phyloP scores from a whole-genome alignment of 2,888 invertebrate genomes.

The Trachelus iudaicus region DNA sequence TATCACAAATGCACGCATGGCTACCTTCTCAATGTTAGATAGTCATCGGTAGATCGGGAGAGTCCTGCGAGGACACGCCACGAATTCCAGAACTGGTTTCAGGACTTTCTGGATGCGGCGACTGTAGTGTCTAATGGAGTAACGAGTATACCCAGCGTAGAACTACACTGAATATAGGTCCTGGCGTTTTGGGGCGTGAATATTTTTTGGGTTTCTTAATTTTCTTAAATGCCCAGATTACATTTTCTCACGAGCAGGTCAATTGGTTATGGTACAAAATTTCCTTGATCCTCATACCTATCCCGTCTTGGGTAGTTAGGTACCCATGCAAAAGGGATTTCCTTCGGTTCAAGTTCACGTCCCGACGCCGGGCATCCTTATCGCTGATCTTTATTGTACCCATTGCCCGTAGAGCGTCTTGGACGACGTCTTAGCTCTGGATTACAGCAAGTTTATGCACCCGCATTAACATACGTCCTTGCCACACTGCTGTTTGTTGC shows the following conservation, averaged over 20 bases:
- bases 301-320: not conserved
- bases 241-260: not conserved
- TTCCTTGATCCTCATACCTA: not conserved
- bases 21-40: slow-evolving; percentile 16
- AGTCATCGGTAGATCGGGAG: slow-evolving; percentile 13
- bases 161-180: not conserved
- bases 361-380: not conserved
- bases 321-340: not conserved
- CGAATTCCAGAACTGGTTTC: slow-evolving; percentile 3
- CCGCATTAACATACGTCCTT: slow-evolving; percentile 40
- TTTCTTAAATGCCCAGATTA: not conserved
- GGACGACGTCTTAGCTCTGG: not conserved
- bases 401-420: not conserved
- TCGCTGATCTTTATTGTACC: not conserved
- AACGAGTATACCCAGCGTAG: not conserved
- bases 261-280: not conserved
- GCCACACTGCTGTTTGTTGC: slow-evolving; percentile 26
- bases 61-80: not conserved
- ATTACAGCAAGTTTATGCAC: slow-evolving; percentile 35
- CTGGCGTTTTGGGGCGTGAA: not conserved
- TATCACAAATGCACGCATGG: slow-evolving; percentile 17
- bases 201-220: not conserved
- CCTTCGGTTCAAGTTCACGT: not conserved
- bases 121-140: not conserved
- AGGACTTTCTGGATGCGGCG: not conserved